These are phyloP conservation scores for Agrotis puta DNA, from an alignment of 2,888 invertebrate genomes.

Conservation along the genomic window DNA sequence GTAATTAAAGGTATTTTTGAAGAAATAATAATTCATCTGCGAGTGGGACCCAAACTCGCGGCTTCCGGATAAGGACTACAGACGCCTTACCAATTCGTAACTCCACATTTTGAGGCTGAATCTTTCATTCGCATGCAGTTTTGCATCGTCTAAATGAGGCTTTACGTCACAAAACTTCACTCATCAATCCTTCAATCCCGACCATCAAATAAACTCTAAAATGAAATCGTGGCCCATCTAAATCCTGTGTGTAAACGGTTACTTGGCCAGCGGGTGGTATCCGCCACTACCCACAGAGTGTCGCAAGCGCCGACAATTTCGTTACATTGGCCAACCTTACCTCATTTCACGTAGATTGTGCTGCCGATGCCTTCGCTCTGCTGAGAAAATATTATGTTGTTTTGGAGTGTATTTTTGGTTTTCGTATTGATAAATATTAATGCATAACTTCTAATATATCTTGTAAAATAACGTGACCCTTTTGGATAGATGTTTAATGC, in stretches of 20 bases:
- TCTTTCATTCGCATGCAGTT: too few species aligned
- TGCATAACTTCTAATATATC: too few species aligned
- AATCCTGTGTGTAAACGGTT: constrained; percentile 44
- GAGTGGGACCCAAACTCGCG: too few species aligned
- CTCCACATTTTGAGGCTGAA: too few species aligned
- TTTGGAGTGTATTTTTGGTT: constrained; percentile 19
- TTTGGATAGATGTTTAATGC: too few species aligned
- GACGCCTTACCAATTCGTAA: too few species aligned
- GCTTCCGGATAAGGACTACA: too few species aligned
- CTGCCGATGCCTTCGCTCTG: constrained; percentile 63
- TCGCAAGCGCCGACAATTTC: constrained; percentile 78
- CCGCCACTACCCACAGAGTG: constrained; percentile 67
- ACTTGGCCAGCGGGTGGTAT: constrained; percentile 63
- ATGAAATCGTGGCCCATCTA: constrained; percentile 49
- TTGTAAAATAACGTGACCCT: too few species aligned
- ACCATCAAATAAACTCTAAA: constrained; percentile 33
- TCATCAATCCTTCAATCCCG: neutral
- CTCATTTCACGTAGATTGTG: constrained; percentile 75
- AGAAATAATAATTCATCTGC: too few species aligned
- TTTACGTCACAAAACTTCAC: neutral
- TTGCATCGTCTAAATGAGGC: too few species aligned
- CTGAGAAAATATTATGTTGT: constrained; percentile 67
- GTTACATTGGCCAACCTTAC: constrained; percentile 76
- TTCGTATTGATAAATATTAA: neutral
- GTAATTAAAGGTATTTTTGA: too few species aligned